phyloP scores from a whole-genome alignment of 2,113 vertebrate species.

The Dendrocopos noguchii region DNA sequence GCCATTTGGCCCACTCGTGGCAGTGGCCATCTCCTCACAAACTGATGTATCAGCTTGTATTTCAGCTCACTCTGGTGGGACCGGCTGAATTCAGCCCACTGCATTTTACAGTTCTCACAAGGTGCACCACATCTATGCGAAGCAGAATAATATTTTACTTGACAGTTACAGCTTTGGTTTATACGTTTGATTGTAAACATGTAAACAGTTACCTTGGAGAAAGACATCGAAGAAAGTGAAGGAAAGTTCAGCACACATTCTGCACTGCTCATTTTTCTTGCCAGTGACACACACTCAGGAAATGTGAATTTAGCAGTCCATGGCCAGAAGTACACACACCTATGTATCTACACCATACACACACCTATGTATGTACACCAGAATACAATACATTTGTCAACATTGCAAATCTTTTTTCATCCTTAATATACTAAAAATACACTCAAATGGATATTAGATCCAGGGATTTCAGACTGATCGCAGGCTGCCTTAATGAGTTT shows the following conservation, averaged over 20 bases:
- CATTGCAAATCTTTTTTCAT: too few species aligned
- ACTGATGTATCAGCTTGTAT: too few species aligned
- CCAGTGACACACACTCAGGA: neutral
- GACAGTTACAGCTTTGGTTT: neutral
- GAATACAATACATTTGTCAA: too few species aligned
- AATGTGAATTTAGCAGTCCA: neutral
- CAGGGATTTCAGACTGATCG: neutral
- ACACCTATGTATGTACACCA: too few species aligned
- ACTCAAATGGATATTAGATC: neutral
- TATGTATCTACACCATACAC: neutral
- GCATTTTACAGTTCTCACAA: too few species aligned
- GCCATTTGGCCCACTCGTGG: too few species aligned
- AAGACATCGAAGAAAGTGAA: neutral
- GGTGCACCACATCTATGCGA: neutral
- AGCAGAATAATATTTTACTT: neutral
- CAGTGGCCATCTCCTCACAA: too few species aligned
- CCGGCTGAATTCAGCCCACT: too few species aligned
- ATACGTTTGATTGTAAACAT: neutral
- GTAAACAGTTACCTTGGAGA: neutral
- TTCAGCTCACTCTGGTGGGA: too few species aligned
- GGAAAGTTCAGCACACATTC: accelerated
- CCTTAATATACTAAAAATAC: neutral
- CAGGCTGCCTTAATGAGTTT: neutral
- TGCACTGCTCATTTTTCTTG: neutral
- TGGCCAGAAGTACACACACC: neutral